Conservation (phyloP, 2,888 invertebrate species). For the Spilarctia lutea region DNA sequence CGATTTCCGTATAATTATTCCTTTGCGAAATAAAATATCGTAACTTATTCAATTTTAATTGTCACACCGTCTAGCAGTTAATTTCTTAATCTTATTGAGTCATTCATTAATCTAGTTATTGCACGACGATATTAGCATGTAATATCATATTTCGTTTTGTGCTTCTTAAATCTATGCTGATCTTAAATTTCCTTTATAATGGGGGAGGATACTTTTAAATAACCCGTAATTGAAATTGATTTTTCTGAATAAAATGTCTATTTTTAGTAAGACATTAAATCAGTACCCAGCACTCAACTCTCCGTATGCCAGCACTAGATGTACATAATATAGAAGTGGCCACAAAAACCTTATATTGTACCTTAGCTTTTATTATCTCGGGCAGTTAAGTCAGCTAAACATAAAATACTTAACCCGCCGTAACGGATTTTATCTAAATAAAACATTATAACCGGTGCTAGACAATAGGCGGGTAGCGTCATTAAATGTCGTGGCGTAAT, state of each 20-base stretch:
- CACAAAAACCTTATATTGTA: conserved; percentile 9
- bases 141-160: neutral
- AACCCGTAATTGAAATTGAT: neutral
- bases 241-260: neutral
- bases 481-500: conserved; percentile 20
- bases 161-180: neutral
- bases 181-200: neutral
- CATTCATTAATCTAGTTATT: neutral
- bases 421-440: conserved; percentile 26
- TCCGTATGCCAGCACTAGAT: neutral
- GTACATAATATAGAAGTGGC: conserved; percentile 3
- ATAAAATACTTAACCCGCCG: conserved; percentile 11
- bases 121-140: neutral
- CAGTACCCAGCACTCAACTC: neutral
- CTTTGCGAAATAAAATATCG: neutral
- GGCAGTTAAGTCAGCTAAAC: conserved; percentile 10
- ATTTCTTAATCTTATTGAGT: too few species aligned
- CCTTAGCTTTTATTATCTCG: conserved; percentile 10
- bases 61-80: neutral
- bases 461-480: conserved; percentile 19
- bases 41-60: neutral
- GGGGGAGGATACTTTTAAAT: neutral
- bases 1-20: neutral
- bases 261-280: neutral
- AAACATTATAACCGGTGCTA: conserved; percentile 25